Evolutionary conservation across 2,888 invertebrate species (phyloP).

Genomic region (Eristalis pertinax): DNA sequence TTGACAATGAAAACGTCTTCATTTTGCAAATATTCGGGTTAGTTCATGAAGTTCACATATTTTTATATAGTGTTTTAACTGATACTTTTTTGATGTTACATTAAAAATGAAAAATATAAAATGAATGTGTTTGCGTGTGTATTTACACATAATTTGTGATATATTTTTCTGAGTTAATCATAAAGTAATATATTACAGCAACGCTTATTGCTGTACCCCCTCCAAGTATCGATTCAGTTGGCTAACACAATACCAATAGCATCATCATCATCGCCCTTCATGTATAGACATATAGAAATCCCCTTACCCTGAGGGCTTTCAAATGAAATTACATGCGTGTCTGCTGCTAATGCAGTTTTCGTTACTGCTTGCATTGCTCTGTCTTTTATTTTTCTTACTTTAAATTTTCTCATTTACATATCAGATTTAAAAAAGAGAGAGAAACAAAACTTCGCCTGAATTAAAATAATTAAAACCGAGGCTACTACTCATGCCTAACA

Average conservation of each 20-base stretch:
- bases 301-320: slow-evolving; percentile 36
- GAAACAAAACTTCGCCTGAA: slow-evolving; percentile 29
- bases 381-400: slow-evolving; percentile 36
- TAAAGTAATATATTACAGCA: slow-evolving; percentile 12
- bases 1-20: too few relatives aligned
- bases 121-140: too few relatives aligned
- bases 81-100: too few relatives aligned
- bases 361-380: slow-evolving; percentile 10
- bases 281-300: not conserved
- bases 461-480: slow-evolving; percentile 67
- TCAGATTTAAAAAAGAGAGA: slow-evolving; percentile 5
- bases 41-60: too few relatives aligned
- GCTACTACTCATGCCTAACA: slow-evolving; percentile 37
- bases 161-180: slow-evolving; percentile 9
- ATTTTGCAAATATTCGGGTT: too few relatives aligned
- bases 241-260: not conserved
- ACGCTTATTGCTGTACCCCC: slow-evolving; percentile 10
- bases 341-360: slow-evolving; percentile 48
- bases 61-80: too few relatives aligned
- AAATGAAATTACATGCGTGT: slow-evolving; percentile 62
- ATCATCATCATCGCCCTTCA: slow-evolving; percentile 1
- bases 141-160: too few relatives aligned
- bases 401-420: slow-evolving; percentile 30
- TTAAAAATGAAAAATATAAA: too few relatives aligned
- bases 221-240: not conserved